Evolutionary conservation across 2,797 vertebrate genomes (phyloP).

Genomic region (Mus minutoides): DNA sequence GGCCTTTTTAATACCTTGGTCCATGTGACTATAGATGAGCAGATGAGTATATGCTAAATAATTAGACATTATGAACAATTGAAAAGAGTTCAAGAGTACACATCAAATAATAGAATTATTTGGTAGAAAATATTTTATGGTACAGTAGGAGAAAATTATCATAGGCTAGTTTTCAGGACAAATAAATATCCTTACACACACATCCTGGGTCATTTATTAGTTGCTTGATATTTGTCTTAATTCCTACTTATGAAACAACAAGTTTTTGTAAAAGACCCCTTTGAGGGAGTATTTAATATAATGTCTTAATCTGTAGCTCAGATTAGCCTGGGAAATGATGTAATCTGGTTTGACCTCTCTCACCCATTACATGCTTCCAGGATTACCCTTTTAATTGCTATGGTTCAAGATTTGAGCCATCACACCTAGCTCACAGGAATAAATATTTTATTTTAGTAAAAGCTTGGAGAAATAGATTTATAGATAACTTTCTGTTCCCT

Average conservation of each 20-base stretch:
- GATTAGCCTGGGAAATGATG: background rate
- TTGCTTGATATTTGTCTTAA: background rate
- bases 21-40: background rate
- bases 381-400: background rate
- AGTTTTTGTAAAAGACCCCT: background rate
- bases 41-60: background rate
- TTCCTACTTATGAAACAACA: background rate
- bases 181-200: background rate
- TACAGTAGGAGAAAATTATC: background rate
- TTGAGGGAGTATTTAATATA: background rate
- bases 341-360: background rate
- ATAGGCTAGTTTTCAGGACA: background rate
- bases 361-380: background rate
- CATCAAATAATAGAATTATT: background rate
- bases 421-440: background rate
- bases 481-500: background rate
- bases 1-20: background rate
- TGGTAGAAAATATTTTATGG: background rate
- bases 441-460: conserved; percentile 6
- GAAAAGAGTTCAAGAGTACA: background rate
- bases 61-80: background rate
- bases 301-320: background rate
- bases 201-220: background rate
- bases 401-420: background rate
- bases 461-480: background rate